phyloP scores from a whole-genome alignment of 1,140 invertebrate genomes.

The Halictus rubicundus region DNA sequence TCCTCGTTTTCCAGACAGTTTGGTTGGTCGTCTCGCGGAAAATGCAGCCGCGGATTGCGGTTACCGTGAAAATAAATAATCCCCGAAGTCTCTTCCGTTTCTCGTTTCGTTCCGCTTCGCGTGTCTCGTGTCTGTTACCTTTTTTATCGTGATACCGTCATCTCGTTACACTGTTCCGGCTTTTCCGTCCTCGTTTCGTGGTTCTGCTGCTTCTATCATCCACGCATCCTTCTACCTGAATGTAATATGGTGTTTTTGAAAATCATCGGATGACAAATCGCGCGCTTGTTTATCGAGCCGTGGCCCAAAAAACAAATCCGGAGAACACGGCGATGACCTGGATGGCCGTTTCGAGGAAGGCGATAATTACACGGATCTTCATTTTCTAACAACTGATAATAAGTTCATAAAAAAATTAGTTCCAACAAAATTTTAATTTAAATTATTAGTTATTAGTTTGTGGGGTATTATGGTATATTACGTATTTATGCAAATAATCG shows the following conservation, averaged over 20 bases:
- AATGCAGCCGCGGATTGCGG: conserved; percentile 69
- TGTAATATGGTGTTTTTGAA: conserved; percentile 15
- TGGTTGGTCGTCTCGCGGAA: conserved; percentile 63
- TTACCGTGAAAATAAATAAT: conserved; percentile 76
- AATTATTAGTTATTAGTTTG: too few species aligned
- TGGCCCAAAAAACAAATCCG: conserved; percentile 10
- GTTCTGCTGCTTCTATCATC: background rate
- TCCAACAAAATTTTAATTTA: too few species aligned
- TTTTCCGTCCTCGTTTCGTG: background rate
- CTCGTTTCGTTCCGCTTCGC: conserved; percentile 63
- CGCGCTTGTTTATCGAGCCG: background rate
- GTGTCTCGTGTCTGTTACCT: conserved; percentile 47
- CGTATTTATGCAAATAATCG: too few species aligned
- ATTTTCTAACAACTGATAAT: too few species aligned
- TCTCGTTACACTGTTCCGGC: conserved; percentile 50
- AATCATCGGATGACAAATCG: background rate
- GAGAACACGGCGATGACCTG: conserved; percentile 3
- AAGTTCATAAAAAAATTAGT: too few species aligned
- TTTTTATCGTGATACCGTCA: conserved; percentile 55
- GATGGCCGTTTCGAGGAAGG: conserved; percentile 12
- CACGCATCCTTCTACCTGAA: background rate
- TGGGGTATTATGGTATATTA: too few species aligned
- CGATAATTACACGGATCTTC: background rate
- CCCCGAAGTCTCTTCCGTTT: conserved; percentile 66
- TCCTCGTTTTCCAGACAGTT: conserved; percentile 78